Evolutionary conservation across 2,113 vertebrate species (phyloP).

Genomic region (Aviceda subcristata): DNA sequence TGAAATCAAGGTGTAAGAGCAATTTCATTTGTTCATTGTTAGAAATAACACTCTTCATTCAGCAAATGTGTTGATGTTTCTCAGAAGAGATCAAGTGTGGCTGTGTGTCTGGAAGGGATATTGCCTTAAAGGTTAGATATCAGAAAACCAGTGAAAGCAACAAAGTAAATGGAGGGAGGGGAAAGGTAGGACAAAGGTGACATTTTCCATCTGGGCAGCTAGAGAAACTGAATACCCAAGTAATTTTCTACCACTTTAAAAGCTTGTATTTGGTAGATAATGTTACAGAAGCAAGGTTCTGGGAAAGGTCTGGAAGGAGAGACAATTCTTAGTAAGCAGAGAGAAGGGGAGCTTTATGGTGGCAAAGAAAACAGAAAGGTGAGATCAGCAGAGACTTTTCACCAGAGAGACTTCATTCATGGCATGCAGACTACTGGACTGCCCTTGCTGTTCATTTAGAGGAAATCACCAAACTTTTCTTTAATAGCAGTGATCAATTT

Average conservation of each 20-base stretch:
- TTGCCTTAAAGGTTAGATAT: not conserved
- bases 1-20: not conserved
- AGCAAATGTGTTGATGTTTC: not conserved
- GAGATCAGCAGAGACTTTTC: not conserved
- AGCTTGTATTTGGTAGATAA: not conserved
- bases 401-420: not conserved
- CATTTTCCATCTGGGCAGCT: not conserved
- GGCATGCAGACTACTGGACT: not conserved
- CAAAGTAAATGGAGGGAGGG: not conserved
- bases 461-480: not conserved
- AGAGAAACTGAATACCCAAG: not conserved
- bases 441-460: not conserved
- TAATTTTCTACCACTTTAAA: not conserved
- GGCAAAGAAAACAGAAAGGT: not conserved
- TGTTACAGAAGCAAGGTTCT: not conserved
- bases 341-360: not conserved
- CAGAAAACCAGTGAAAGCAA: not conserved
- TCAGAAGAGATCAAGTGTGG: not conserved
- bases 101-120: not conserved
- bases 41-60: not conserved
- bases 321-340: not conserved
- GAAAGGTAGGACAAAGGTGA: not conserved
- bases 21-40: not conserved
- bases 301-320: not conserved
- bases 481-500: not conserved